Conservation (phyloP, 2,797 vertebrate species). For the Sarcophilus harrisii region DNA sequence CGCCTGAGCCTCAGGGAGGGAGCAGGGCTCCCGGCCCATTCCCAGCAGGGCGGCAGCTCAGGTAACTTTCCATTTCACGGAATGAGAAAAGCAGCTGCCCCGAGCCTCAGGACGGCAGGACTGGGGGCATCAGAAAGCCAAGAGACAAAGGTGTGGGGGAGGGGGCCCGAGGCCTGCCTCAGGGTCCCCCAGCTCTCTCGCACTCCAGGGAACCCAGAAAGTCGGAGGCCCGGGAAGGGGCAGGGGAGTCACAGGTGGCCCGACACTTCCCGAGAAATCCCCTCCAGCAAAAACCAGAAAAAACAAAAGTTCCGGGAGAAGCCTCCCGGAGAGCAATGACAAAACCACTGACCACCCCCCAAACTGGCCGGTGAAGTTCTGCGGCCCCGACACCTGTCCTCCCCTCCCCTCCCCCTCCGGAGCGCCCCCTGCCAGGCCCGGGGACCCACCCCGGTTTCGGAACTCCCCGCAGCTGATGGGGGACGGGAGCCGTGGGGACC, state of each 20-base stretch:
- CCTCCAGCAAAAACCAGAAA: not conserved
- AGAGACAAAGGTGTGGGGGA: not conserved
- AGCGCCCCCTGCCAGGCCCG: slow-evolving; percentile 41
- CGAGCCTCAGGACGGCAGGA: not conserved
- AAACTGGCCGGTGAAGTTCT: not conserved
- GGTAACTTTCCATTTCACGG: not conserved
- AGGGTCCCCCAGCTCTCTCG: not conserved
- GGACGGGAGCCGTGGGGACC: slow-evolving; percentile 74
- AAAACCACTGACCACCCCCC: not conserved
- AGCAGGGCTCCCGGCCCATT: not conserved
- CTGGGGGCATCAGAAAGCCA: not conserved
- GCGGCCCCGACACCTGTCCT: not conserved
- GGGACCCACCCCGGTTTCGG: slow-evolving; percentile 62
- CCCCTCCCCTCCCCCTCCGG: not conserved
- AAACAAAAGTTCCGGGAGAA: not conserved
- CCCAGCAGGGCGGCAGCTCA: not conserved
- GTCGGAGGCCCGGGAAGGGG: not conserved
- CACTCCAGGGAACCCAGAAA: not conserved
- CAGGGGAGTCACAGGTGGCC: not conserved
- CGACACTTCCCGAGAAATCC: not conserved
- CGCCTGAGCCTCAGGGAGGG: not conserved
- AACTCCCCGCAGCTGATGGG: slow-evolving; percentile 67
- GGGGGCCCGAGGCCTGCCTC: not conserved
- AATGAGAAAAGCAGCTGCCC: not conserved
- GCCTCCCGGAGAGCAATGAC: not conserved